Conservation (phyloP, 2,113 vertebrate genomes). For the Eleginops maclovinus region DNA sequence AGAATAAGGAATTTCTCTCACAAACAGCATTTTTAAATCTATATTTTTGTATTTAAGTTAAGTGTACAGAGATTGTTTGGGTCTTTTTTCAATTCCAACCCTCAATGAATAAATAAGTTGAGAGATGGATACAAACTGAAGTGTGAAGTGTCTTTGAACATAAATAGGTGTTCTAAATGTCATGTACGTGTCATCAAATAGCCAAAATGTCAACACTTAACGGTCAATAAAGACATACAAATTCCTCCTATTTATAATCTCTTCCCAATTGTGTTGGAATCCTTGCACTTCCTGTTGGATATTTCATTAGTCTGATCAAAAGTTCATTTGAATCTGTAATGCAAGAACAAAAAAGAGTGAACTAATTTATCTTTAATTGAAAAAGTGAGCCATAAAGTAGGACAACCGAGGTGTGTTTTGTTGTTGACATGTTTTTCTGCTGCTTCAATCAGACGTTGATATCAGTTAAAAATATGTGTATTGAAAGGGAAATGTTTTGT, state of each 20-base stretch:
- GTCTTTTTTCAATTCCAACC: no score
- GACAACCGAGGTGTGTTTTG: conserved; percentile 61
- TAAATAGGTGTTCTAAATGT: not conserved
- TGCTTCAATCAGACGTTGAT: conserved; percentile 71
- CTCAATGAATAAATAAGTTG: no score
- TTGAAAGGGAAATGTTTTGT: conserved; percentile 70
- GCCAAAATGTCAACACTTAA: not conserved
- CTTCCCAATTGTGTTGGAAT: no score
- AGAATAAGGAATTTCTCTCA: no score
- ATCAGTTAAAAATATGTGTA: conserved; percentile 76
- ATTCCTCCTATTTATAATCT: not conserved
- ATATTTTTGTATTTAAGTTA: no score
- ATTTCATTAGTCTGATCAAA: not conserved
- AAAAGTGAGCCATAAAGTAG: conserved; percentile 65
- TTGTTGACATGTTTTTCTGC: conserved; percentile 77
- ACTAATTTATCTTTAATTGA: conserved; percentile 33
- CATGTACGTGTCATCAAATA: not conserved
- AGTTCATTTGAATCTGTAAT: not conserved
- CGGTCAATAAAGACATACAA: not conserved
- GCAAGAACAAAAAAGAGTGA: not conserved
- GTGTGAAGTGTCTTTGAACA: not conserved
- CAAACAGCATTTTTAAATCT: no score
- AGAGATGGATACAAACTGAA: not conserved
- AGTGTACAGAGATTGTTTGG: no score
- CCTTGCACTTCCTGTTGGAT: not conserved